A percentile compares a stretch with the other conserved stretches of the same genome.
Evolutionary conservation across 2,113 vertebrate species (phyloP).

Genomic region (Pomatorhinus ruficollis): DNA sequence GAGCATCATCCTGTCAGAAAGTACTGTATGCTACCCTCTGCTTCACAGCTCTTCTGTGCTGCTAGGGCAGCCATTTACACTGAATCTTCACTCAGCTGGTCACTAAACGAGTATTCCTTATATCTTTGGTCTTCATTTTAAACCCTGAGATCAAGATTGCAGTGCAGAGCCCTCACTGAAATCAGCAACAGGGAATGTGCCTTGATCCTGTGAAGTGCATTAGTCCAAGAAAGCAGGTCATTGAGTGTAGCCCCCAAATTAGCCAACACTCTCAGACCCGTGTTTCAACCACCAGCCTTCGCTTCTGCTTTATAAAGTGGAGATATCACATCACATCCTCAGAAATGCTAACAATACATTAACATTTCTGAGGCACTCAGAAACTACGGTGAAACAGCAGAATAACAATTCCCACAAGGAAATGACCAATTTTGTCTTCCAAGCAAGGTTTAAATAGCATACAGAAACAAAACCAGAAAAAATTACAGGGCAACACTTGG

Average conservation of each 20-base stretch:
- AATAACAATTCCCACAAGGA: neutral
- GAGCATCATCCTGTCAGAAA: neutral
- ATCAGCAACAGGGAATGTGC: neutral
- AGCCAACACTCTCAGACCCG: neutral
- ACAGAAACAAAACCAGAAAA: neutral
- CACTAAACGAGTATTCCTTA: neutral
- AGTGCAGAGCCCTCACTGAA: neutral
- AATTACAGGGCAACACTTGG: neutral
- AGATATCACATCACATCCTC: neutral
- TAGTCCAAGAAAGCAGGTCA: neutral
- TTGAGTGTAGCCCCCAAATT: neutral
- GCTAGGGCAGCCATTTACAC: neutral
- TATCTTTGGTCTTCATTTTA: neutral
- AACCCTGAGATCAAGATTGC: neutral
- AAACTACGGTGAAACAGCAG: neutral
- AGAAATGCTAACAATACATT: neutral
- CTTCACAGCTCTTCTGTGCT: neutral
- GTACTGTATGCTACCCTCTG: neutral
- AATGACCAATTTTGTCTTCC: constrained; percentile 6
- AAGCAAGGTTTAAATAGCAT: neutral
- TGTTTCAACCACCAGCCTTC: neutral
- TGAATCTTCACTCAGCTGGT: neutral
- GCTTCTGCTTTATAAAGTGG: neutral
- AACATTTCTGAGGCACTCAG: constrained; percentile 16
- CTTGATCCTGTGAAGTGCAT: neutral